phyloP scores from a whole-genome alignment of 2,797 vertebrate genomes.

The Chrosomus eos region DNA sequence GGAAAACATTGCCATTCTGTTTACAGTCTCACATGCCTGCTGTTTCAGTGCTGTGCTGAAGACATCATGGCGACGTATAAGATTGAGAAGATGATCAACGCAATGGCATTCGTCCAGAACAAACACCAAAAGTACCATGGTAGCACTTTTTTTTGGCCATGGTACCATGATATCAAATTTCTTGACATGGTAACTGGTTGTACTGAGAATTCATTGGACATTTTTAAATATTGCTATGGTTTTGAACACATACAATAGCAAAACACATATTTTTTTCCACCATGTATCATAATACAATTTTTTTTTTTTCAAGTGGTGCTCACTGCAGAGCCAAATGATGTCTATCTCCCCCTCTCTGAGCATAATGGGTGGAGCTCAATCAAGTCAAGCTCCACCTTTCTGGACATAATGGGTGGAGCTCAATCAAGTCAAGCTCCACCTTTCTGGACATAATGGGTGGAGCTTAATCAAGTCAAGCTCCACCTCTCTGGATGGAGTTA shows the following conservation, averaged over 20 bases:
- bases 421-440: not conserved
- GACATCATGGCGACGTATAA: not conserved
- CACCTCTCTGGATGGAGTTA: not conserved
- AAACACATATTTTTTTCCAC: not conserved
- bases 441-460: not conserved
- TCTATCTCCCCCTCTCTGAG: not conserved
- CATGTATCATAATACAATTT: not conserved
- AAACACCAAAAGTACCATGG: not conserved
- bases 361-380: not conserved
- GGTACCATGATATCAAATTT: not conserved
- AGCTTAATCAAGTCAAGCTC: not conserved
- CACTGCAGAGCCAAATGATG: not conserved
- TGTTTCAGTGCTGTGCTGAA: not conserved
- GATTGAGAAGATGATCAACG: not conserved
- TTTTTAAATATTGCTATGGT: not conserved
- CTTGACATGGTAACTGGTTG: not conserved
- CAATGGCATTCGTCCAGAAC: not conserved
- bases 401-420: not conserved
- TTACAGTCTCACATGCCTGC: not conserved
- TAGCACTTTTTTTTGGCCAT: not conserved
- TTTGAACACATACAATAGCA: not conserved
- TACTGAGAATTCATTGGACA: not conserved
- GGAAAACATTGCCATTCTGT: constrained; percentile 26
- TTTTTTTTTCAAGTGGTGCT: not conserved
- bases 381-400: not conserved